These are phyloP conservation scores for Pipa parva DNA, from an alignment of 2,113 vertebrate species.

Conservation along the genomic window DNA sequence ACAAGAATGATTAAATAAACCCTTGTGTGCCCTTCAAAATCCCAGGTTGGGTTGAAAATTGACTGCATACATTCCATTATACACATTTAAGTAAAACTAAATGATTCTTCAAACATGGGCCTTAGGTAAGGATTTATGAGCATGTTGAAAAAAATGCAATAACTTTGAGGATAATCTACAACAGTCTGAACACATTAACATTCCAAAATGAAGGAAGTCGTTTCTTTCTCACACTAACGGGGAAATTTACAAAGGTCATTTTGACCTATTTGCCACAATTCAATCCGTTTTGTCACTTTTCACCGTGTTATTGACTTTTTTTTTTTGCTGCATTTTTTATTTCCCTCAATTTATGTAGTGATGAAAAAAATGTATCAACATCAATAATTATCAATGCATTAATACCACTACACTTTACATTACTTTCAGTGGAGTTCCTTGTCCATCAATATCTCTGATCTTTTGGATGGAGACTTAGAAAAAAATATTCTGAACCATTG, in stretches of 20 bases:
- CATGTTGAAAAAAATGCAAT: constrained; percentile 52
- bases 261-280: too few relatives aligned
- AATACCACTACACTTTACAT: too few relatives aligned
- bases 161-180: constrained; percentile 85
- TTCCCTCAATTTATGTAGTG: too few relatives aligned
- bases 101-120: constrained; percentile 66
- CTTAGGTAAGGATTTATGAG: constrained; percentile 68
- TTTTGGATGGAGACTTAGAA: too few relatives aligned
- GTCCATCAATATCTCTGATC: neutral
- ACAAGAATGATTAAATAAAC: constrained; percentile 9
- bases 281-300: too few relatives aligned
- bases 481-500: too few relatives aligned
- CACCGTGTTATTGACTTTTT: too few relatives aligned
- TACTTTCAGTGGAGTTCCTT: too few relatives aligned
- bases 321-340: too few relatives aligned
- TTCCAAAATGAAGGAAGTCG: constrained; percentile 74
- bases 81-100: constrained; percentile 60
- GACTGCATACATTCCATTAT: constrained; percentile 53
- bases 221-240: constrained; percentile 18
- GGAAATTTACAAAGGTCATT: too few relatives aligned
- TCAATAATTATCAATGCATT: too few relatives aligned
- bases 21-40: constrained; percentile 50
- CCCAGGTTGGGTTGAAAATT: constrained; percentile 56
- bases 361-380: too few relatives aligned
- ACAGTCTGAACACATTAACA: constrained; percentile 82